These are phyloP conservation scores for Sterrhoptilus dennistouni DNA, from an alignment of 2,113 vertebrate genomes.

Conservation along the genomic window DNA sequence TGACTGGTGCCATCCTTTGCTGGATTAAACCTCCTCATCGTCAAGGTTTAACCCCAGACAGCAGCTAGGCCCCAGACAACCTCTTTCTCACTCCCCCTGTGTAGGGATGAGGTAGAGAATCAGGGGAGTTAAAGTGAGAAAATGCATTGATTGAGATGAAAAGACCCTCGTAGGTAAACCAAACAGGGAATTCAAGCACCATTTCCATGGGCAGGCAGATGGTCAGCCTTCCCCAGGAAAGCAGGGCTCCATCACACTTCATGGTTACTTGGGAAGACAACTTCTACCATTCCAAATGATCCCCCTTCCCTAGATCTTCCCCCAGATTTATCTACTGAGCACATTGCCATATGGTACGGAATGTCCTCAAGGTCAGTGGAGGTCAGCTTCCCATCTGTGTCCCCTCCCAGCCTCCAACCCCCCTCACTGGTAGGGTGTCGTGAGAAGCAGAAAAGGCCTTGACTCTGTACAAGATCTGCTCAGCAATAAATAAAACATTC, in stretches of 20 bases:
- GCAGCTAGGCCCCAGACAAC: too few species aligned
- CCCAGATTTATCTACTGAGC: background rate
- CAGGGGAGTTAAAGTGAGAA: background rate
- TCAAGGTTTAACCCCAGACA: background rate
- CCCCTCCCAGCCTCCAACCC: background rate
- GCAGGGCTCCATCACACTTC: background rate
- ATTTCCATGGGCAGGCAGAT: background rate
- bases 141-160: background rate
- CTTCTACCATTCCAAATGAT: background rate
- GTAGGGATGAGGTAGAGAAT: background rate
- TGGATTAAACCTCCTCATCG: background rate
- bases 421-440: background rate
- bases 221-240: background rate
- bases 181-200: background rate
- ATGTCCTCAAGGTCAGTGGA: background rate
- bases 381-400: background rate
- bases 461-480: background rate
- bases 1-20: background rate
- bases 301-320: background rate
- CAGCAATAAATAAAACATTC: background rate
- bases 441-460: background rate
- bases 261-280: background rate
- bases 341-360: fast-evolving
- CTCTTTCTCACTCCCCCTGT: fast-evolving
- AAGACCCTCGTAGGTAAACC: background rate